phyloP scores from a whole-genome alignment of 1,140 invertebrate genomes.

The Eupeodes corollae region DNA sequence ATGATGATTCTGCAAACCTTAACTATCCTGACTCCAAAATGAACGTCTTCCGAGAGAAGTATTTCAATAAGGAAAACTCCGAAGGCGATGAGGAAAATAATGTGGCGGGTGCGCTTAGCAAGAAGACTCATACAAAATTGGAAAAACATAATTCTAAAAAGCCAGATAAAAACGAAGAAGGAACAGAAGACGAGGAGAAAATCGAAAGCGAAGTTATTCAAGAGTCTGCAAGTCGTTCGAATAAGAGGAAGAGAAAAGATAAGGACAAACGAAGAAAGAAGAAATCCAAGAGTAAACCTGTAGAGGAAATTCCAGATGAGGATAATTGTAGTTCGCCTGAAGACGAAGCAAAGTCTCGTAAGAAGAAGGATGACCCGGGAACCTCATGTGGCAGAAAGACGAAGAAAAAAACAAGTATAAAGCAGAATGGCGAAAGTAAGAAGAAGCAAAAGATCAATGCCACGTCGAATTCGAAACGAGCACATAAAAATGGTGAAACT shows the following conservation, averaged over 20 bases:
- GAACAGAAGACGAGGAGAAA: slow-evolving; percentile 10
- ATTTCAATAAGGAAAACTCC: slow-evolving; percentile 26
- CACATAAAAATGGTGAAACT: slow-evolving; percentile 11
- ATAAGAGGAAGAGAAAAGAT: slow-evolving; percentile 30
- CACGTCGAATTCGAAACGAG: background rate
- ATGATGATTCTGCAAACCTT: slow-evolving; percentile 57
- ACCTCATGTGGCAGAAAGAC: too few species aligned
- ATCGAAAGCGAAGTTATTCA: slow-evolving; percentile 17
- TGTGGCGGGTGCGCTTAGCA: background rate
- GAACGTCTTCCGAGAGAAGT: slow-evolving; percentile 35
- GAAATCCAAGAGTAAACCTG: slow-evolving; percentile 36
- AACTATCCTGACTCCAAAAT: slow-evolving; percentile 48
- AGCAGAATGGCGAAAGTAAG: too few species aligned
- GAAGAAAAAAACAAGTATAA: too few species aligned
- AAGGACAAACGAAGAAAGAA: slow-evolving; percentile 35
- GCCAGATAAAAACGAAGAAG: background rate
- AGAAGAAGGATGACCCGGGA: slow-evolving; percentile 13
- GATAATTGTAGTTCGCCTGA: slow-evolving; percentile 8
- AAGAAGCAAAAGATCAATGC: too few species aligned
- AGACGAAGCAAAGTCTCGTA: slow-evolving; percentile 15
- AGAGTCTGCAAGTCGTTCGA: slow-evolving; percentile 29
- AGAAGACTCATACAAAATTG: slow-evolving; percentile 4
- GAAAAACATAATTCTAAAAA: background rate
- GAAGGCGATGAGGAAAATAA: slow-evolving; percentile 6
- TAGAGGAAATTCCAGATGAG: slow-evolving; percentile 16